Conservation (phyloP, 2,113 vertebrate genomes). For the Apteryx mantelli region DNA sequence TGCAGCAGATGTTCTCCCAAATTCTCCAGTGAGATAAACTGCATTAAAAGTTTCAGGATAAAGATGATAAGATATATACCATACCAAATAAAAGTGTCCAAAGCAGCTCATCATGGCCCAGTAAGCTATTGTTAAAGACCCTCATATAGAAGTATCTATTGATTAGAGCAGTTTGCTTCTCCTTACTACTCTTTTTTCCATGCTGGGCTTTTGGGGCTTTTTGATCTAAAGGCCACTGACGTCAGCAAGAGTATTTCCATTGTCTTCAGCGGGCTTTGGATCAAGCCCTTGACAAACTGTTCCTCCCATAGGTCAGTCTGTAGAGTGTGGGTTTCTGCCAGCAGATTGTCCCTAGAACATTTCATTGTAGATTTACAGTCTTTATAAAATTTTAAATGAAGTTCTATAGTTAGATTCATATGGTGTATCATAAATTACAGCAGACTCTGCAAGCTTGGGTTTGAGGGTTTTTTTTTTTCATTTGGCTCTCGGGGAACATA, state of each 20-base stretch:
- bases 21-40: conserved; percentile 64
- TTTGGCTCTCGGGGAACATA: conserved; percentile 6
- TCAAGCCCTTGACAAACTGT: conserved; percentile 50
- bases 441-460: conserved; percentile 18
- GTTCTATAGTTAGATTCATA: conserved; percentile 71
- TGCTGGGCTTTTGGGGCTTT: conserved; percentile 49
- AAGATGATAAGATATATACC: conserved; percentile 40
- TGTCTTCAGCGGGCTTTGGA: conserved; percentile 42
- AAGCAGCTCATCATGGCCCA: conserved; percentile 32
- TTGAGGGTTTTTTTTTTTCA: not conserved
- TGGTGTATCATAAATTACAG: conserved; percentile 66
- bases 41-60: conserved; percentile 58
- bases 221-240: conserved; percentile 65
- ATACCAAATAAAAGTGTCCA: conserved; percentile 40
- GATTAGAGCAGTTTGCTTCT: conserved; percentile 53
- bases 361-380: conserved; percentile 59
- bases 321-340: conserved; percentile 42
- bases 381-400: conserved; percentile 68
- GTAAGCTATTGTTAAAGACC: conserved; percentile 51
- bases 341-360: conserved; percentile 60
- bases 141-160: conserved; percentile 24
- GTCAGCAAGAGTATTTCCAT: conserved; percentile 53
- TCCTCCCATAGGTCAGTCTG: conserved; percentile 57
- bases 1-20: conserved; percentile 70
- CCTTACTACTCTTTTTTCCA: conserved; percentile 44